phyloP scores from a whole-genome alignment of 2,888 invertebrate genomes.

The Parnassius smintheus region DNA sequence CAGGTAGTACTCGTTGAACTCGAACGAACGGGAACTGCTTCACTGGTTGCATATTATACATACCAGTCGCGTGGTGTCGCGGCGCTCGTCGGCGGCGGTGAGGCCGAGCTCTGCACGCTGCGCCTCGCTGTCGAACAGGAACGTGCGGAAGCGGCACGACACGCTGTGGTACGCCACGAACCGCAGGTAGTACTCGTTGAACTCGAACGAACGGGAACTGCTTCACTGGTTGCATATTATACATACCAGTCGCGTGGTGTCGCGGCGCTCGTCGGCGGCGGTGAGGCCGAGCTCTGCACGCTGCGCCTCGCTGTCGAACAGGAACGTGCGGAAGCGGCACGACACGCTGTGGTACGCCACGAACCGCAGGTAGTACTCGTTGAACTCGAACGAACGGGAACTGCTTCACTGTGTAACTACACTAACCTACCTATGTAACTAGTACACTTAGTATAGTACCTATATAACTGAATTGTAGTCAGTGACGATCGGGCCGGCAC shows the following conservation, averaged over 20 bases:
- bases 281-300: conserved; percentile 93
- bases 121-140: too few species aligned
- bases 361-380: conserved; percentile 96
- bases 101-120: conserved; percentile 88
- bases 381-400: conserved; percentile 99
- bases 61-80: conserved; percentile 74
- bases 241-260: conserved; percentile 59
- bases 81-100: conserved; percentile 91
- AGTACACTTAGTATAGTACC: too few species aligned
- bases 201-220: conserved; percentile 99
- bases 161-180: conserved; percentile 85
- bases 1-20: conserved; percentile 98
- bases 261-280: conserved; percentile 90
- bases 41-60: too few species aligned
- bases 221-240: conserved; percentile 87
- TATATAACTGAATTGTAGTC: too few species aligned
- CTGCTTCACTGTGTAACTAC: too few species aligned
- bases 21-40: too few species aligned
- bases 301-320: conserved; percentile 96
- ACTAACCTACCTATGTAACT: too few species aligned
- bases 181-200: conserved; percentile 95
- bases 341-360: conserved; percentile 98
- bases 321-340: conserved; percentile 96
- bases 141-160: neutral
- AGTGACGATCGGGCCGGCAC: too few species aligned